Percentiles rank a stretch among this genome's conserved stretches.
Evolutionary conservation across 2,797 vertebrate genomes (phyloP).

Genomic region (Delichon dasypus): DNA sequence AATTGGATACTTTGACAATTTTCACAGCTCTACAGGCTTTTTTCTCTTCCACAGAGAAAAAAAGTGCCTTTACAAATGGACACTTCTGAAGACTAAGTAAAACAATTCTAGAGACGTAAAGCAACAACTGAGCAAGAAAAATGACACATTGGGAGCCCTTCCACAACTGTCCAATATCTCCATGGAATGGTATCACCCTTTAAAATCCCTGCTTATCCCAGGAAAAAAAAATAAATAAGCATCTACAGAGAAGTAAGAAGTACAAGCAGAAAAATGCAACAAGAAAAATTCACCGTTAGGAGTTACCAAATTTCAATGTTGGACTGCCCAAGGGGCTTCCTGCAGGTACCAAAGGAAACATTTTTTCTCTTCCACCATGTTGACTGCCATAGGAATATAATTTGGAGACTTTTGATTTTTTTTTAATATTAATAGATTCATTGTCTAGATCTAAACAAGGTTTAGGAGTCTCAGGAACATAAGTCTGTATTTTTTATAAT

Average conservation of each 20-base stretch:
- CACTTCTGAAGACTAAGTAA: background rate
- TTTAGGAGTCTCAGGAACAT: too few species aligned
- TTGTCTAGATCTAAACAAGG: constrained; percentile 36
- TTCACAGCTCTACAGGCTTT: background rate
- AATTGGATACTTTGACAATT: background rate
- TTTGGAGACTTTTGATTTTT: background rate
- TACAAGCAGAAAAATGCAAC: background rate
- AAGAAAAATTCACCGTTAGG: background rate
- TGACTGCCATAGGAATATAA: constrained; percentile 15
- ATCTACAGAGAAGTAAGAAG: background rate
- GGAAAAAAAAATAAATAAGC: background rate
- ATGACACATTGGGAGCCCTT: background rate
- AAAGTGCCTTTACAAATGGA: background rate
- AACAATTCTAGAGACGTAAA: background rate
- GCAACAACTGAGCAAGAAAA: background rate
- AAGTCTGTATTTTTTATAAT: constrained; percentile 66
- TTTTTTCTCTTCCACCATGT: constrained; percentile 47
- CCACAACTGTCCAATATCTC: background rate
- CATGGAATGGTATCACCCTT: background rate
- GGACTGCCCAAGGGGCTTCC: constrained; percentile 47
- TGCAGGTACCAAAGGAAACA: constrained; percentile 5
- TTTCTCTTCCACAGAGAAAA: background rate
- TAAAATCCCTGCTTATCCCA: background rate
- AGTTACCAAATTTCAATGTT: constrained; percentile 76
- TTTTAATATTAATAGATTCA: constrained; percentile 39